Base-by-base conservation (phyloP, 2,113 vertebrate genomes). In the Gobiocypris rarus region DNA sequence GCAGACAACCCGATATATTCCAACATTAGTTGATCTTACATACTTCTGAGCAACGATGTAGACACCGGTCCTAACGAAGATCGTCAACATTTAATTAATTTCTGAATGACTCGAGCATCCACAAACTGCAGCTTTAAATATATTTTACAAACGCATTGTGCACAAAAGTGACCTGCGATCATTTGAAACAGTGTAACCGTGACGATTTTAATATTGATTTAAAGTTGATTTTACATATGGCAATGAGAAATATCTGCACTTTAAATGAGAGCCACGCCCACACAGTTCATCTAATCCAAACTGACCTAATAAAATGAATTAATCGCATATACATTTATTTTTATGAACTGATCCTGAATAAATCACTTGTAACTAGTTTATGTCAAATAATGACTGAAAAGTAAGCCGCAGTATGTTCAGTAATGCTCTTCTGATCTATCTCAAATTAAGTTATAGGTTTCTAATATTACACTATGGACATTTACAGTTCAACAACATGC, bases 211-310 rank as follows among this genome's bases (percentile, higher is more conserved):
- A 76, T 73, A 58, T 22, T 61, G 54, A 61, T 24, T 43, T 43
- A 28, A 22, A 41, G 15, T 31, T 10, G 24, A 54, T 19, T 8
- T 74, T 43, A 34, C 9, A 17, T 9, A 9, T 5, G 17, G 43
- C 34, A 24, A 5, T 31, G 9, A 50, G n/a, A 26, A 38, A 26
- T 50, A 15, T 17, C 41, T 82, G 13, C 26, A 34, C 24, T 73
- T 31, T 8, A 75, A 59, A 84, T 9, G 56, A 43, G 48, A 6
- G 50, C 41, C 78, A 82, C 83, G 78, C 78, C 82, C 86, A 81
- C 78, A 28, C 19, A 14, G 19, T 81, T 73, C 7, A 82, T 74
- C 65, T 69, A 22, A 22, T 13, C 22, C n/a, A 69, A 73, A 87
- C 59, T 79, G n/a, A 24, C 63, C 41, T n/a, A 43, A 74, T 17